Conservation (phyloP, 2,888 invertebrate species). For the Agrotis exclamationis region DNA sequence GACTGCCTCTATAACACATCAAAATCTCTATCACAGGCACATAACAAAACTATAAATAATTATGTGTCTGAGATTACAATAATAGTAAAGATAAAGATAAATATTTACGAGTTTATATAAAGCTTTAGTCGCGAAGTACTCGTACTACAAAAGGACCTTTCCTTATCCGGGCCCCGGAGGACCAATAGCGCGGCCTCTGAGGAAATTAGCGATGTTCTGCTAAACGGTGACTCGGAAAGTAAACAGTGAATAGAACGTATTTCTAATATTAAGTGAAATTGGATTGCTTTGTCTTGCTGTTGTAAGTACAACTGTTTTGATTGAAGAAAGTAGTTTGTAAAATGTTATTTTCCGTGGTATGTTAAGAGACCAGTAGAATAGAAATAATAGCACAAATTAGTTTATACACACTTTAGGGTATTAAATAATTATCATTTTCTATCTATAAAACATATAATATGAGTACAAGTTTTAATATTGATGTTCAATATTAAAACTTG, state of each 20-base stretch:
- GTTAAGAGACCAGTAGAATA: too few species aligned
- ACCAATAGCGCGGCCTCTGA: slow-evolving; percentile 48
- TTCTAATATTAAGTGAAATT: slow-evolving; percentile 7
- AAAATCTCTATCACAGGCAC: slow-evolving; percentile 14
- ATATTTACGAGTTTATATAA: slow-evolving; percentile 28
- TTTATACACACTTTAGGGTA: too few species aligned
- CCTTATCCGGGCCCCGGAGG: slow-evolving; percentile 48
- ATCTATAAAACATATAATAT: too few species aligned
- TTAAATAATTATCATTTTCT: too few species aligned
- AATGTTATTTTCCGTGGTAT: too few species aligned
- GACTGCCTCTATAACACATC: background rate
- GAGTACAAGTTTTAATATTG: too few species aligned
- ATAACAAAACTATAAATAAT: slow-evolving; percentile 31
- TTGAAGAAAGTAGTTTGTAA: too few species aligned
- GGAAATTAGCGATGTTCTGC: slow-evolving; percentile 45
- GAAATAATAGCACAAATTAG: too few species aligned
- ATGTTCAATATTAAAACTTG: too few species aligned
- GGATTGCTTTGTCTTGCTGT: background rate
- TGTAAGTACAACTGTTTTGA: too few species aligned
- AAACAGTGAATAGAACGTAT: slow-evolving; percentile 28
- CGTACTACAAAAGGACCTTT: slow-evolving; percentile 28
- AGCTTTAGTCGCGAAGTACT: slow-evolving; percentile 22
- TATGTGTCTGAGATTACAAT: slow-evolving; percentile 39
- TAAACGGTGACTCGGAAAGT: slow-evolving; percentile 40
- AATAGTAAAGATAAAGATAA: slow-evolving; percentile 34